These are phyloP conservation scores for Melanerpes aurifrons DNA, from an alignment of 2,113 vertebrate species.

Conservation along the genomic window DNA sequence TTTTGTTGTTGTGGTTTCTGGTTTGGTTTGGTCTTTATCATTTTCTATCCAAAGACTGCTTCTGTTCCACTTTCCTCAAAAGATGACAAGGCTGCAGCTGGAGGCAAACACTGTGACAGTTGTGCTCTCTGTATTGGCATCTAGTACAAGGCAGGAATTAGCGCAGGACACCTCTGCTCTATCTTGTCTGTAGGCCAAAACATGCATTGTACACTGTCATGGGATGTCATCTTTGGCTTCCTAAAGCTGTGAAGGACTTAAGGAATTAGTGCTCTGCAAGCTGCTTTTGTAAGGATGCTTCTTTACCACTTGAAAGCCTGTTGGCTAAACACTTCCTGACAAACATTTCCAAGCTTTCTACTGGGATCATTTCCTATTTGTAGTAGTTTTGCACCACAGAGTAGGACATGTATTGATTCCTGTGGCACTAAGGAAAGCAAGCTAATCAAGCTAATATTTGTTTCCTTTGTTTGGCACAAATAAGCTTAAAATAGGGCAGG, in stretches of 20 bases:
- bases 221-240: neutral
- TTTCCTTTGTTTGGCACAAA: neutral
- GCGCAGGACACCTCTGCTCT: neutral
- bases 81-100: neutral
- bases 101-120: neutral
- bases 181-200: neutral
- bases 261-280: neutral
- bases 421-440: neutral
- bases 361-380: conserved; percentile 1
- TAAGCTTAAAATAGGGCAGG: neutral
- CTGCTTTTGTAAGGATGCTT: neutral
- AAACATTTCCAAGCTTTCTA: conserved; percentile 1
- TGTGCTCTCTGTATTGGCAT: neutral
- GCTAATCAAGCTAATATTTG: conserved; percentile 14
- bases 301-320: neutral
- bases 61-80: neutral
- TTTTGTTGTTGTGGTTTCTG: no score
- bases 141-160: neutral
- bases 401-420: neutral
- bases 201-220: neutral
- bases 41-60: neutral
- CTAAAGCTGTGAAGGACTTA: neutral
- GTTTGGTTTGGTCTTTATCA: neutral
- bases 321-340: neutral
- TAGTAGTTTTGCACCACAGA: conserved; percentile 4